Evolutionary conservation across 2,113 vertebrate species (phyloP), one percentile per base, ranked within the genome.

Genomic region (Bubo bubo): DNA sequence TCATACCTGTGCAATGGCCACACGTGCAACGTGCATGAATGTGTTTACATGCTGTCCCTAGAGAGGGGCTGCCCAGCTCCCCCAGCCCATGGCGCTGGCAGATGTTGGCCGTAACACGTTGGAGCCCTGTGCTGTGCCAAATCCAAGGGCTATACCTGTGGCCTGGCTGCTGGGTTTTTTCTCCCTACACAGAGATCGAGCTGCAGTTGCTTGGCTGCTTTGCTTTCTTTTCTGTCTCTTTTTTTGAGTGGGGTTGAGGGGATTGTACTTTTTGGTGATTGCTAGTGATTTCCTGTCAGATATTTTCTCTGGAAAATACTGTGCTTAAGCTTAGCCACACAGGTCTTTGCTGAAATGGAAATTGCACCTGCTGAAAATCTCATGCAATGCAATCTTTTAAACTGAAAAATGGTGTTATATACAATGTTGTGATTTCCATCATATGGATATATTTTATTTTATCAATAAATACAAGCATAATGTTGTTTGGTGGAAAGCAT

Each of bases 391-490:
- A 4, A 91, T 93, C 75, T 84, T 90, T 95, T 88, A 83, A 83
- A 32, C 72, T 93, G 90, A 90, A 88, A 59, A 93, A 90, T 90
- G 72, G 52, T 75, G 75, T 63, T 90, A 50, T 88, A 73, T 93
- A 94, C 86, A 90, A 92, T 32, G 53, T 56, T 37, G 59, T 86
- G 92, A 49, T 13, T 92, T 67, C 71, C 88, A 12, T 67, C 22
- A n/a, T 71, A 79, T 79, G 79, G 96, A 92, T 96, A 95, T 92
- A 84, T 71, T 91, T 90, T 81, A 50, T 77, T 93, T 90, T 95
- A 91, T 94, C 94, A 18, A 96, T 93, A 96, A 84, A 86, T 93
- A 94, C 82, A 95, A 96, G 76, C 68, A 75, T 92, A 93, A 84
- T 77, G 76, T 93, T 90, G 75, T 80, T 92, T 2, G 35, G 86